Conservation (phyloP, 1,140 invertebrate species). For the Aleiodes sp. region DNA sequence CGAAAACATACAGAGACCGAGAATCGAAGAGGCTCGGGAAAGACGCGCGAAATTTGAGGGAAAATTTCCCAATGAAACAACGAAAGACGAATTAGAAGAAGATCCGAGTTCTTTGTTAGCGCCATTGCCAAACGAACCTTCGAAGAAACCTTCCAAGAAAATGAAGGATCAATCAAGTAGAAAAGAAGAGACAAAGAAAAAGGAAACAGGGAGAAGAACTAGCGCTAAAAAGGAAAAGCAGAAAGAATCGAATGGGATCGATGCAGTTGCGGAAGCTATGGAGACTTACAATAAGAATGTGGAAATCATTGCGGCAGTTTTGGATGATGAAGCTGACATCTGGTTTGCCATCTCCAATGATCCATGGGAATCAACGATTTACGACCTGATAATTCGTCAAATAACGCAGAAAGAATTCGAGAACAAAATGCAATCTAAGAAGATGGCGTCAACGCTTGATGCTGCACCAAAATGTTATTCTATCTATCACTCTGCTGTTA, state of each 20-base stretch:
- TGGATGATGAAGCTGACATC: constrained; percentile 36
- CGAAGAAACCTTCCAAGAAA: constrained; percentile 11
- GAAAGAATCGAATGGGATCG: constrained; percentile 5
- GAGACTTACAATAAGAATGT: constrained; percentile 39
- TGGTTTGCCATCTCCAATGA: constrained; percentile 45
- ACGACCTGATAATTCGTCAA: constrained; percentile 37
- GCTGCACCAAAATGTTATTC: neutral
- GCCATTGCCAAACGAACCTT: neutral
- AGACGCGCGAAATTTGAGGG: constrained; percentile 35
- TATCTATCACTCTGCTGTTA: too few relatives aligned
- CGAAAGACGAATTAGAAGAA: neutral
- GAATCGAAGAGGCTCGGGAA: constrained; percentile 32
- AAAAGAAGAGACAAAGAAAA: constrained; percentile 14
- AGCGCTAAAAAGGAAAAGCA: neutral
- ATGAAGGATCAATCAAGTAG: neutral
- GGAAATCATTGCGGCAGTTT: constrained; percentile 27
- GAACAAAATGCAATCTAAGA: neutral
- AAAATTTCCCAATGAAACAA: constrained; percentile 21
- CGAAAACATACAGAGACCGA: constrained; percentile 34
- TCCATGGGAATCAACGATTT: constrained; percentile 44
- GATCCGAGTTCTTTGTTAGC: neutral
- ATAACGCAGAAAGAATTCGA: constrained; percentile 31
- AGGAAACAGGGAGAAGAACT: neutral
- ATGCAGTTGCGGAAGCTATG: constrained; percentile 31
- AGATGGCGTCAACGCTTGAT: neutral